Conservation (phyloP, 1,140 invertebrate genomes). For the Brachystomella parvula region DNA sequence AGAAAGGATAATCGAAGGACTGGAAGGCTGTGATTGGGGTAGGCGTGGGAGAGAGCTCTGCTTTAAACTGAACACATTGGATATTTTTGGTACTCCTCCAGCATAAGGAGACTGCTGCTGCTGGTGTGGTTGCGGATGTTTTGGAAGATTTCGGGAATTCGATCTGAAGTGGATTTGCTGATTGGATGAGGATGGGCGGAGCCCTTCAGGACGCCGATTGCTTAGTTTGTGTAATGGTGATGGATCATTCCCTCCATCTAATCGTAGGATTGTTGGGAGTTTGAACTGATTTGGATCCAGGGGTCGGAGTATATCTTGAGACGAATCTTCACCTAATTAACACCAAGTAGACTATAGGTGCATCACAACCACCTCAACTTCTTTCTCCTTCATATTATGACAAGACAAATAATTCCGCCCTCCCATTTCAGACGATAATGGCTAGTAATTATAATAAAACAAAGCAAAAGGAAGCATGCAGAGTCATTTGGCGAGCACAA, state of each 20-base stretch:
- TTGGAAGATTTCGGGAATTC: too few species aligned
- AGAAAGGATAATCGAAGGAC: too few species aligned
- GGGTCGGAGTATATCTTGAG: slow-evolving; percentile 6
- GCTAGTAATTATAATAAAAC: not conserved
- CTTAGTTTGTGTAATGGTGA: not conserved
- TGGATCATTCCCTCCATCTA: not conserved
- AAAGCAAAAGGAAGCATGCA: not conserved
- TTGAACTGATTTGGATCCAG: slow-evolving; percentile 23
- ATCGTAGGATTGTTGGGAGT: not conserved
- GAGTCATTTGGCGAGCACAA: not conserved
- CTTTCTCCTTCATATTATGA: not conserved
- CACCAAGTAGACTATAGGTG: not conserved
- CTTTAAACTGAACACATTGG: too few species aligned
- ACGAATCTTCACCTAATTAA: slow-evolving; percentile 1
- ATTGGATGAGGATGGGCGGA: too few species aligned
- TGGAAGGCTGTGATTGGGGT: too few species aligned
- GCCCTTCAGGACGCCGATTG: too few species aligned
- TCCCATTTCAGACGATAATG: not conserved
- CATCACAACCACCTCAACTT: not conserved
- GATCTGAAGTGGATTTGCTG: too few species aligned
- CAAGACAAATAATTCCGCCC: not conserved
- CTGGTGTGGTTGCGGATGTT: too few species aligned
- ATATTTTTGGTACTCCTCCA: too few species aligned
- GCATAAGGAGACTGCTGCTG: too few species aligned
- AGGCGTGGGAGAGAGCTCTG: too few species aligned